Base-by-base conservation (phyloP, 2,113 vertebrate species). In the Heteronetta atricapilla region DNA sequence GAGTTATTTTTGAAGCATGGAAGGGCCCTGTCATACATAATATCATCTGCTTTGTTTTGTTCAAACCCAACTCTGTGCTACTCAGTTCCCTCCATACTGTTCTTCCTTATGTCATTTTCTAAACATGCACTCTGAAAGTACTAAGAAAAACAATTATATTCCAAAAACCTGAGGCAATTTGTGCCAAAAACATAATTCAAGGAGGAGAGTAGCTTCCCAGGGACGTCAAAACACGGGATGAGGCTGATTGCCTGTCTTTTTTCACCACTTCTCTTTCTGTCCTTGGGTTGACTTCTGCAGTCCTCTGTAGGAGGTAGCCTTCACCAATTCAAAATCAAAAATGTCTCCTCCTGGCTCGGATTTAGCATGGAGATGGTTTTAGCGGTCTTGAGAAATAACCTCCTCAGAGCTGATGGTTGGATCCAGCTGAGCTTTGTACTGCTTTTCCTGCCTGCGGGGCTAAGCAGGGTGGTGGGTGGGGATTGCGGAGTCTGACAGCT, bases 1-100 rank as follows among this genome's bases (percentile, higher is more conserved):
- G 28, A 91, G 81, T 75, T 89, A 58, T 73, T 92, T 89, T 66
- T 80, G 84, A 91, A 94, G 70, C 50, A 38, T 77, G 63, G 55
- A 58, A 92, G 63, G 40, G 59, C 63, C 44, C 66, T 90, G 38
- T 56, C 58, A 48, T 34, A 69, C 58, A 68, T 12, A 69, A 8
- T 60, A 33, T 76, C 66, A 80, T 60, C 59, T 15, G 1, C 17
- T 91, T 87, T 68, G 15, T 63, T 80, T 72, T 87, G 82, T 90
- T 86, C 80, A 91, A 38, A 34, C 60, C 14, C 75, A 53, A 82
- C 64, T 53, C 33, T 66, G 31, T 50, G 68, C 40, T 67, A 19
- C 60, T 56, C 73, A 40, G 33, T 68, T 91, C 56, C 52, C 62
- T 68, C 50, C 34, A 21, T 6, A 42, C 29, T 86, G 64, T 81